These are phyloP conservation scores for Euthynnus affinis DNA, from an alignment of 2,797 vertebrate genomes.

Conservation along the genomic window DNA sequence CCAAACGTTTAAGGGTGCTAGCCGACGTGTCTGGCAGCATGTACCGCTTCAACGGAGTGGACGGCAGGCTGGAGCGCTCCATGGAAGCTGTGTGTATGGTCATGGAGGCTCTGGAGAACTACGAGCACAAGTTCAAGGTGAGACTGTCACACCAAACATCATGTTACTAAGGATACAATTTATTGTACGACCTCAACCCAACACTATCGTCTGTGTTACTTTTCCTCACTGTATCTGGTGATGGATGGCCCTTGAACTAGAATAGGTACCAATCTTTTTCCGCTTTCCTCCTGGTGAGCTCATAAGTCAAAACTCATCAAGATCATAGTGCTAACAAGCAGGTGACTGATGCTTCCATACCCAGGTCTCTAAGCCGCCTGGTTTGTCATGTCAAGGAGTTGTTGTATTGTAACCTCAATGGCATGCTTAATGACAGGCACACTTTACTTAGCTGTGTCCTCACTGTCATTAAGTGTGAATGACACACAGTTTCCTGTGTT, in stretches of 20 bases:
- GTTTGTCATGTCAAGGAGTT: not conserved
- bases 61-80: constrained; percentile 94
- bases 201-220: not conserved
- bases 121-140: constrained; percentile 98
- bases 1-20: constrained; percentile 93
- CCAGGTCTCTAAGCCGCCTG: not conserved
- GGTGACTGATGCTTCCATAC: not conserved
- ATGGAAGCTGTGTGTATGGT: constrained; percentile 99
- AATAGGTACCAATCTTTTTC: not conserved
- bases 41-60: constrained; percentile 98
- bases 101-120: constrained; percentile 97
- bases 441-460: not conserved
- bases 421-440: not conserved
- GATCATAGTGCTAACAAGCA: not conserved
- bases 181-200: not conserved
- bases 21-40: constrained; percentile 97
- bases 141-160: constrained; percentile 2
- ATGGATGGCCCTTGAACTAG: not conserved
- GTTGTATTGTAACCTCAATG: not conserved
- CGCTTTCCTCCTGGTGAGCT: not conserved
- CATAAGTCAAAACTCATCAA: not conserved
- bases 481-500: not conserved
- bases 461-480: not conserved
- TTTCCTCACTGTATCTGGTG: not conserved
- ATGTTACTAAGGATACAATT: not conserved